Conservation (phyloP, 2,113 vertebrate species). For the Danio rerio region DNA sequence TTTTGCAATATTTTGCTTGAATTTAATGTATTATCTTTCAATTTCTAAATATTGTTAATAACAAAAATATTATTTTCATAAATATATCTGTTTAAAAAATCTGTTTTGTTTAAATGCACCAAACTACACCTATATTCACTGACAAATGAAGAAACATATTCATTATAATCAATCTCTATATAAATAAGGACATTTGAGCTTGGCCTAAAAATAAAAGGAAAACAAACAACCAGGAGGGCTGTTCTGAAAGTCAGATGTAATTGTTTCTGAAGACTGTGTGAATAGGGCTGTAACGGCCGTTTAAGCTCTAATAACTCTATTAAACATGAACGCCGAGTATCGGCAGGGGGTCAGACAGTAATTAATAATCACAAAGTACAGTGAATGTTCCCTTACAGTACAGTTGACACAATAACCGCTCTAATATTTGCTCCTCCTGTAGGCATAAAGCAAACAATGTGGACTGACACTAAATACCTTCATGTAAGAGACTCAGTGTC, state of each 20-base stretch:
- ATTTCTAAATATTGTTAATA: no score
- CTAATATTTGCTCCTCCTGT: background rate
- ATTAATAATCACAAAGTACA: constrained; percentile 5
- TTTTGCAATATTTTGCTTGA: no score
- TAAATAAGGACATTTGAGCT: no score
- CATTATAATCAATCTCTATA: no score
- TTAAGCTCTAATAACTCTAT: constrained; percentile 22
- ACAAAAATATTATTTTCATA: no score
- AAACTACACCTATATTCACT: no score
- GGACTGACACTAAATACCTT: background rate
- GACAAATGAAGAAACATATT: no score
- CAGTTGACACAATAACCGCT: background rate
- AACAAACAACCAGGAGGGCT: no score
- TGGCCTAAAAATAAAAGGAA: no score
- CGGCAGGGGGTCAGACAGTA: constrained; percentile 12
- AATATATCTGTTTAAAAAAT: no score
- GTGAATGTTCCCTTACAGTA: background rate
- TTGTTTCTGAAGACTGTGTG: background rate
- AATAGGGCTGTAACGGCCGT: background rate
- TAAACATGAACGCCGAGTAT: background rate
- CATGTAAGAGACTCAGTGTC: background rate
- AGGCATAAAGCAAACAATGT: background rate
- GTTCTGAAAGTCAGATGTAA: background rate
- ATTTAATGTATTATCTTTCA: no score
- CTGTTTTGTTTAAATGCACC: no score